A percentile compares a stretch with the other conserved stretches of the same genome.
These are phyloP conservation scores for Turnix velox DNA, from an alignment of 2,113 vertebrate genomes.

Conservation along the genomic window DNA sequence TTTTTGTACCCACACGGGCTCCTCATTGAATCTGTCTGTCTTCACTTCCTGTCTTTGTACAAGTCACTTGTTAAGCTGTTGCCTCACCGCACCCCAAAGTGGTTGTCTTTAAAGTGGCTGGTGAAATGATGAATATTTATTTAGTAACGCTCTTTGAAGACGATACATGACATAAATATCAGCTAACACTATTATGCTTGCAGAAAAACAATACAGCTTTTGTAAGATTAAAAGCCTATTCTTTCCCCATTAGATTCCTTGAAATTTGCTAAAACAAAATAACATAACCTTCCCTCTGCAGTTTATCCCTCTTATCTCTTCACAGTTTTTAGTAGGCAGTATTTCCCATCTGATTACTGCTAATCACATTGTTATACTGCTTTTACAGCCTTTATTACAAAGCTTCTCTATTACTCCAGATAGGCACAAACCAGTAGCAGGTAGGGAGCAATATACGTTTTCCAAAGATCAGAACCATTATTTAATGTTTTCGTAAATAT, in stretches of 20 bases:
- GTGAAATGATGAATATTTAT: constrained; percentile 43
- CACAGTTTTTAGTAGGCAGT: background rate
- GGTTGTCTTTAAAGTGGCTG: constrained; percentile 33
- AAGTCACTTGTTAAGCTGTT: constrained; percentile 10
- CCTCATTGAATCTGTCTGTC: constrained; percentile 16
- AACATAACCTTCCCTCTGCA: background rate
- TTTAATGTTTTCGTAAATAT: constrained; percentile 68
- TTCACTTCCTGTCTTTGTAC: background rate
- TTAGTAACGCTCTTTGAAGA: constrained; percentile 32
- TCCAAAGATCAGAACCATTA: constrained; percentile 45
- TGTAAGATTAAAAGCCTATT: background rate
- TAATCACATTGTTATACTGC: background rate
- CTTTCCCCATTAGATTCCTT: background rate
- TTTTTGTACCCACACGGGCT: background rate
- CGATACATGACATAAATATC: constrained; percentile 16
- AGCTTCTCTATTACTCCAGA: background rate
- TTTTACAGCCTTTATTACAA: constrained; percentile 11
- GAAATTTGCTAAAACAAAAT: background rate
- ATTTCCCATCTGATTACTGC: constrained; percentile 30
- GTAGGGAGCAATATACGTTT: constrained; percentile 43
- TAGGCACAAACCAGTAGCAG: constrained; percentile 57
- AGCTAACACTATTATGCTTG: background rate
- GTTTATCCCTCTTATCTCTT: constrained; percentile 7
- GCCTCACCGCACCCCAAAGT: background rate
- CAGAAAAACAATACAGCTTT: background rate